phyloP scores from a whole-genome alignment of 1,140 invertebrate genomes.

The Dinoponera quadriceps region DNA sequence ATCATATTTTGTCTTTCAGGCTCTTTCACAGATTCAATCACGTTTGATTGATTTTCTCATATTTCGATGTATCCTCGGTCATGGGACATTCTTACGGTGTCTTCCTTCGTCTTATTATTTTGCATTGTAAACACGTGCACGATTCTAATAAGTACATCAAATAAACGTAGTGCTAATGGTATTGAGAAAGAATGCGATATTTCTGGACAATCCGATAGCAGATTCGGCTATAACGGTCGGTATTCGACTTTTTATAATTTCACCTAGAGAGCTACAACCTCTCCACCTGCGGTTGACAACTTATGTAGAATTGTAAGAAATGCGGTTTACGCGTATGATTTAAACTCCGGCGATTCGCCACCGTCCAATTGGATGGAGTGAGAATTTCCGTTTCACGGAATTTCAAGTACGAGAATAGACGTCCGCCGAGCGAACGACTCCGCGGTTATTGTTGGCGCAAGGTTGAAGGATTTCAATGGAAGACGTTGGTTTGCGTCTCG shows the following conservation, averaged over 20 bases:
- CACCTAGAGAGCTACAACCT: slow-evolving; percentile 48
- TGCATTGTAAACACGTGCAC: neutral
- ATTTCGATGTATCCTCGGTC: no score
- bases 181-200: slow-evolving; percentile 24
- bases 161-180: slow-evolving; percentile 39
- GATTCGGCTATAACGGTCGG: slow-evolving; percentile 3
- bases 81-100: neutral
- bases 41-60: neutral
- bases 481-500: slow-evolving; percentile 38
- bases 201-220: slow-evolving; percentile 12
- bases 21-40: no score
- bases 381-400: slow-evolving; percentile 63
- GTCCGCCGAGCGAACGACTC: slow-evolving; percentile 25
- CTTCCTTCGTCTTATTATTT: neutral
- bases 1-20: neutral
- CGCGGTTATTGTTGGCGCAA: slow-evolving; percentile 35
- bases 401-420: slow-evolving; percentile 36
- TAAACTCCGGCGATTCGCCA: slow-evolving; percentile 59
- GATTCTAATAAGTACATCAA: neutral
- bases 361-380: slow-evolving; percentile 56
- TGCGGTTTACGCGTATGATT: slow-evolving; percentile 52
- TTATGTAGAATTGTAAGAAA: slow-evolving; percentile 69
- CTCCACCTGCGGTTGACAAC: slow-evolving; percentile 65
- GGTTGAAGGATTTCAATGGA: slow-evolving; percentile 40
- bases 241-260: slow-evolving; percentile 61